Conservation (phyloP, 2,113 vertebrate species). For the Hippocampus guttulatus region DNA sequence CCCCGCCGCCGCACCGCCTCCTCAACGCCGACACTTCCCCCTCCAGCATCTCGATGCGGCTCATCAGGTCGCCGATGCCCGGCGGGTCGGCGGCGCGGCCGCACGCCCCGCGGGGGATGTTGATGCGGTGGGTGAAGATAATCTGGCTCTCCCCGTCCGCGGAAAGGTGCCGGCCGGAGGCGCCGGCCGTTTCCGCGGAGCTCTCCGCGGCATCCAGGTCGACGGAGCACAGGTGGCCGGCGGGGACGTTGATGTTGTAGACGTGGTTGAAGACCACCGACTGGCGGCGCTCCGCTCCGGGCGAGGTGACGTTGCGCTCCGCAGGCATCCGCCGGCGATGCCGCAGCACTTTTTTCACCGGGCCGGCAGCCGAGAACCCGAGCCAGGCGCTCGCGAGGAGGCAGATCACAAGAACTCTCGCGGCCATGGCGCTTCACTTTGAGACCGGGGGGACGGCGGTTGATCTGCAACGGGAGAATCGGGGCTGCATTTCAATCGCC, state of each 20-base stretch:
- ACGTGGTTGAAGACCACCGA: conserved; percentile 91
- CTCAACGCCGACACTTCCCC: conserved; percentile 82
- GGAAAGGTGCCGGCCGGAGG: conserved; percentile 72
- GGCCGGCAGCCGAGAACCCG: conserved; percentile 67
- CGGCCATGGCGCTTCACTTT: conserved; percentile 70
- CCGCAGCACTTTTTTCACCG: conserved; percentile 81
- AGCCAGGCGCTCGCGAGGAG: conserved; percentile 67
- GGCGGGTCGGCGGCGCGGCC: conserved; percentile 78
- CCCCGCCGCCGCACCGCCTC: conserved; percentile 77
- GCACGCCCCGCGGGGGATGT: conserved; percentile 86
- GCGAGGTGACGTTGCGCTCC: conserved; percentile 76
- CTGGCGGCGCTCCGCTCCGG: conserved; percentile 72
- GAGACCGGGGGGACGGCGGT: conserved; percentile 1
- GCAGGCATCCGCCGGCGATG: conserved; percentile 70
- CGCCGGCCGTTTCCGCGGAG: conserved; percentile 32
- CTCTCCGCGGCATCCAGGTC: conserved; percentile 77
- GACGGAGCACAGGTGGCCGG: conserved; percentile 80
- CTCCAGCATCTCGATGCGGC: conserved; percentile 88
- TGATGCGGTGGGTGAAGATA: conserved; percentile 93
- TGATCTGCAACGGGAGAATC: conserved; percentile 34
- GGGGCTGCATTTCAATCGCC: not conserved
- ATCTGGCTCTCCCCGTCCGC: conserved; percentile 85
- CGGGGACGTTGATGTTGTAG: conserved; percentile 89
- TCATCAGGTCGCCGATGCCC: conserved; percentile 84
- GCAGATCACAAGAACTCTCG: conserved; percentile 62